Base-by-base conservation (phyloP, 1,140 invertebrate genomes). In the Micrasema longulum region DNA sequence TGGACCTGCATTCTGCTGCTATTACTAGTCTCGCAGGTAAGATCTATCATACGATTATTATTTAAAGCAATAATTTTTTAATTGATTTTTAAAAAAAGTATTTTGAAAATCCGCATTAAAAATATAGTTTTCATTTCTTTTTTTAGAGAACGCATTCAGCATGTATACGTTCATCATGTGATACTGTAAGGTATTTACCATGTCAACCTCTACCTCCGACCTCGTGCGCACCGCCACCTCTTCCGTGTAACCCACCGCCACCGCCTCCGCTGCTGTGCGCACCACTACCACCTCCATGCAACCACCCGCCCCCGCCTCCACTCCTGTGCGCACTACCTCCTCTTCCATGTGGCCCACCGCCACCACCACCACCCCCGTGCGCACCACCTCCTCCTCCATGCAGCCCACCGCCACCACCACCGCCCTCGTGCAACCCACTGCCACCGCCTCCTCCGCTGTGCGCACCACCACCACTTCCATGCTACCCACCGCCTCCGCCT, bases 401-500 rank as follows among this genome's bases (percentile, higher is more conserved):
- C n/a, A 14, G 12, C 20, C 50, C 50, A 23, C 50, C 50, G 11
- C 50, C 50, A 53, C 50, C 50, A 53, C 50, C 48, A 1, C 48
- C 47, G 20, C 47, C 47, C 2, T 20, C 18, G 6, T 11, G 22
- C 11, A 14, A 20, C 1, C 48, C 18, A 20, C 48, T 20, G 10
- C 18, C 48, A 5, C 48, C 48, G 11, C 22, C 18, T 3, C 11
- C 11, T 50, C 48, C 9, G n/a, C 50, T 20, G 22, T 20, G 9
- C 16, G 20, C 50, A 5, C 18, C 50, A 31, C 50, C 50, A 11
- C 14, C 9, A 2, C 1, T n/a, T 20, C 50, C 50, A 23, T 53
- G 50, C 20, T 11, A 22, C 11, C 48, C 16, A 23, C 48, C 20
- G 20, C 11, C 48, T 18, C 48, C 47, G 20, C 47, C 47, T 5